A percentile compares a stretch with the other conserved stretches of the same genome.
These are phyloP conservation scores for Drosophila auraria DNA, from an alignment of 1,140 invertebrate species.

Conservation along the genomic window DNA sequence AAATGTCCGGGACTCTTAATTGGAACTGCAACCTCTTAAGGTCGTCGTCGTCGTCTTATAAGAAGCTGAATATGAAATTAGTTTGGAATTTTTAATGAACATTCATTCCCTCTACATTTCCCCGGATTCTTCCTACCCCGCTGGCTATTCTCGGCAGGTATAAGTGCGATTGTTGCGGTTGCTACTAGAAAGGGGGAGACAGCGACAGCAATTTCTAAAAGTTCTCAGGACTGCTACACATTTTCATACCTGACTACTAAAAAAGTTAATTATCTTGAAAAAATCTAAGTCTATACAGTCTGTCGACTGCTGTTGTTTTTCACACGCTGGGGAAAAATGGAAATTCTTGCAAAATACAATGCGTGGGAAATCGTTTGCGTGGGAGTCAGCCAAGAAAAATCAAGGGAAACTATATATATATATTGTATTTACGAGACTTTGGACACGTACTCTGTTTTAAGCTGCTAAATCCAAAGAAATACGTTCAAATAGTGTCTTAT, in stretches of 20 bases:
- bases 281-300: slow-evolving; percentile 71
- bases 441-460: slow-evolving; percentile 16
- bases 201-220: slow-evolving; percentile 52
- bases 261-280: slow-evolving; percentile 78
- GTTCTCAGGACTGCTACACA: slow-evolving; percentile 76
- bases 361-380: slow-evolving; percentile 76
- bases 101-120: slow-evolving; percentile 61
- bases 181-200: slow-evolving; percentile 24
- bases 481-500: slow-evolving; percentile 1
- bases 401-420: slow-evolving; percentile 57
- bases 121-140: slow-evolving; percentile 42
- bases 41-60: slow-evolving; percentile 68
- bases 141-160: slow-evolving; percentile 39
- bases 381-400: slow-evolving; percentile 58
- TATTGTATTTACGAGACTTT: slow-evolving; percentile 28
- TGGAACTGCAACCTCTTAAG: slow-evolving; percentile 76
- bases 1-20: slow-evolving; percentile 53
- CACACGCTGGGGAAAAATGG: slow-evolving; percentile 74
- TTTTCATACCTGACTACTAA: slow-evolving; percentile 50
- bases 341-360: slow-evolving; percentile 77
- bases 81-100: slow-evolving; percentile 80
- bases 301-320: slow-evolving; percentile 67
- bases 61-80: slow-evolving; percentile 82
- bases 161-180: slow-evolving; percentile 60
- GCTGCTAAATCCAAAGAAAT: slow-evolving; percentile 14